A percentile compares a stretch with the other conserved stretches of the same genome.
phyloP scores from a whole-genome alignment of 2,888 invertebrate genomes.

The Drosophila borealis region DNA sequence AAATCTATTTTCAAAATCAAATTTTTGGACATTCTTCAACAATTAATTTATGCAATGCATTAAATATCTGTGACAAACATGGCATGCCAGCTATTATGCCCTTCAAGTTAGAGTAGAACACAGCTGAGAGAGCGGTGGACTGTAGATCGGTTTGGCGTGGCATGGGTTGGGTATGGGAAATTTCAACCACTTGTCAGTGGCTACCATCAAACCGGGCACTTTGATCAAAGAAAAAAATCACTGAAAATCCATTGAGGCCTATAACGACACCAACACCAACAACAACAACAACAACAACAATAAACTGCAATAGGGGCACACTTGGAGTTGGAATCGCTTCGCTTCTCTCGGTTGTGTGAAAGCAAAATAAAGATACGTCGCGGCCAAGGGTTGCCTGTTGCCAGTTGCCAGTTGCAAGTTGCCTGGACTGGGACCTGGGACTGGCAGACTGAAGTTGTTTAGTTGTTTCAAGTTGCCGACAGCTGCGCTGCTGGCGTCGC shows the following conservation, averaged over 20 bases:
- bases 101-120: conserved; percentile 12
- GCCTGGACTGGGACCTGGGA: conserved; percentile 57
- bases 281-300: conserved; percentile 34
- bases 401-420: conserved; percentile 52
- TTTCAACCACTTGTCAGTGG: conserved; percentile 73
- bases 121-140: conserved; percentile 44
- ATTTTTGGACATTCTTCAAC: too few relatives aligned
- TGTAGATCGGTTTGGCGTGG: conserved; percentile 34
- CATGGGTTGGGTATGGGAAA: conserved; percentile 64
- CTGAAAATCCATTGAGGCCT: conserved; percentile 79
- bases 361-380: conserved; percentile 79
- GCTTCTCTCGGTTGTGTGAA: conserved; percentile 62
- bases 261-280: conserved; percentile 64
- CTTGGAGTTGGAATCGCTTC: conserved; percentile 43
- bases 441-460: conserved; percentile 69
- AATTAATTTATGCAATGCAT: too few relatives aligned
- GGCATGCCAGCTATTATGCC: neutral
- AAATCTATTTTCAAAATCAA: too few relatives aligned
- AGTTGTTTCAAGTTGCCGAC: conserved; percentile 73
- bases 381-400: conserved; percentile 69
- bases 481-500: conserved; percentile 67
- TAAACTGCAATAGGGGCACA: conserved; percentile 58
- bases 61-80: neutral
- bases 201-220: conserved; percentile 74
- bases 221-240: conserved; percentile 77